These are phyloP conservation scores for Scophthalmus maximus DNA, from an alignment of 2,113 vertebrate genomes.

Conservation along the genomic window DNA sequence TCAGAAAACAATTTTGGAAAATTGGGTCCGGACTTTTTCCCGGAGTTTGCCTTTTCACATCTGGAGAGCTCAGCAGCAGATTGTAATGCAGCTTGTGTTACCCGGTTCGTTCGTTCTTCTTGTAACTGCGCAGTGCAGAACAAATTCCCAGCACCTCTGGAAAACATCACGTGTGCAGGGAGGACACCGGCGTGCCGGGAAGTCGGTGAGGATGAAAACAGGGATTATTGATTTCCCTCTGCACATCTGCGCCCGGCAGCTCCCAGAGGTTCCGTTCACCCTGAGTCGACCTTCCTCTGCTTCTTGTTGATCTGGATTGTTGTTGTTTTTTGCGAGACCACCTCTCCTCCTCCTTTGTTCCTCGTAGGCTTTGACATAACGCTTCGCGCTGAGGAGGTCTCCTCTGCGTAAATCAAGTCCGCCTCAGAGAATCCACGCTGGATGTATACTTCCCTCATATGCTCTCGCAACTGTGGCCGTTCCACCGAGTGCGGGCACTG, in stretches of 20 bases:
- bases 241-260: constrained; percentile 53
- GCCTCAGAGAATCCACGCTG: constrained; percentile 29
- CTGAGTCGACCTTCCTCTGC: constrained; percentile 37
- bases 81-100: too few relatives aligned
- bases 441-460: constrained; percentile 30
- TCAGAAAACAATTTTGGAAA: too few relatives aligned
- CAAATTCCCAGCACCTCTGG: too few relatives aligned
- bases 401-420: constrained; percentile 53
- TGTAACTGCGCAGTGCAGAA: too few relatives aligned
- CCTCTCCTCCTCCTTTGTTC: constrained; percentile 44
- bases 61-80: too few relatives aligned
- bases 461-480: constrained; percentile 49
- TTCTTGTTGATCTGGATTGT: constrained; percentile 32
- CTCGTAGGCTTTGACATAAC: constrained; percentile 57
- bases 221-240: constrained; percentile 16
- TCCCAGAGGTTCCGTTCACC: constrained; percentile 41
- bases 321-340: constrained; percentile 18
- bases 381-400: constrained; percentile 47
- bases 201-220: constrained; percentile 50
- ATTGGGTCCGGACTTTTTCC: too few relatives aligned
- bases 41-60: too few relatives aligned
- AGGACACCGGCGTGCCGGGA: too few relatives aligned
- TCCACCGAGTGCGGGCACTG: constrained; percentile 29
- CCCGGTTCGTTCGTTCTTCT: too few relatives aligned
- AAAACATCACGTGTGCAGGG: too few relatives aligned